These are phyloP conservation scores for Crocuta crocuta DNA, from an alignment of 2,113 vertebrate species.

Conservation along the genomic window DNA sequence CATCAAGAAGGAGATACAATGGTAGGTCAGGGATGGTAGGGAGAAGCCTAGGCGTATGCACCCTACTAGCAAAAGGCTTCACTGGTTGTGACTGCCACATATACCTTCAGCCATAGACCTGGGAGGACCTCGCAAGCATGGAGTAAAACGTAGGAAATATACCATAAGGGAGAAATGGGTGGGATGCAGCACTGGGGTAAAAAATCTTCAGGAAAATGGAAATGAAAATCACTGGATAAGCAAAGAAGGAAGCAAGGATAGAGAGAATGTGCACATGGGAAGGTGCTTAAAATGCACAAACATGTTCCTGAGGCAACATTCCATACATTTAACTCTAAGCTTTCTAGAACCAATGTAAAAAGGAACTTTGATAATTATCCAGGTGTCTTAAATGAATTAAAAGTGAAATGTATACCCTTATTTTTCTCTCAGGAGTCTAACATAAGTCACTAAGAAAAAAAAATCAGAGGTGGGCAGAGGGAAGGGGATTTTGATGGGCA, in stretches of 20 bases:
- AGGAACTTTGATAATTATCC: neutral
- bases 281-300: neutral
- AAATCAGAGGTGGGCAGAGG: neutral
- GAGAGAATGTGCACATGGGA: neutral
- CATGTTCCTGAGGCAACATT: accelerated
- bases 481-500: neutral
- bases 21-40: neutral
- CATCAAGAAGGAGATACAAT: neutral
- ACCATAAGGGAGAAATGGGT: no score
- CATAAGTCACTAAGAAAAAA: neutral
- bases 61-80: neutral
- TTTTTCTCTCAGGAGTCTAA: neutral
- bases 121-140: neutral
- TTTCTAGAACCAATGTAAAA: neutral
- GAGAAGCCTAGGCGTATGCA: neutral
- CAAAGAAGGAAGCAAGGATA: neutral
- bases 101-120: neutral
- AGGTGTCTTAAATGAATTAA: neutral
- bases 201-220: neutral
- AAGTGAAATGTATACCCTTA: neutral
- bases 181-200: neutral
- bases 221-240: neutral
- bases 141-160: neutral
- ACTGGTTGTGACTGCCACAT: neutral
- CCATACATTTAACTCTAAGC: neutral